Percentiles rank a stretch among this genome's conserved stretches.
phyloP scores from a whole-genome alignment of 1,140 invertebrate species.

The Drosophila varians region DNA sequence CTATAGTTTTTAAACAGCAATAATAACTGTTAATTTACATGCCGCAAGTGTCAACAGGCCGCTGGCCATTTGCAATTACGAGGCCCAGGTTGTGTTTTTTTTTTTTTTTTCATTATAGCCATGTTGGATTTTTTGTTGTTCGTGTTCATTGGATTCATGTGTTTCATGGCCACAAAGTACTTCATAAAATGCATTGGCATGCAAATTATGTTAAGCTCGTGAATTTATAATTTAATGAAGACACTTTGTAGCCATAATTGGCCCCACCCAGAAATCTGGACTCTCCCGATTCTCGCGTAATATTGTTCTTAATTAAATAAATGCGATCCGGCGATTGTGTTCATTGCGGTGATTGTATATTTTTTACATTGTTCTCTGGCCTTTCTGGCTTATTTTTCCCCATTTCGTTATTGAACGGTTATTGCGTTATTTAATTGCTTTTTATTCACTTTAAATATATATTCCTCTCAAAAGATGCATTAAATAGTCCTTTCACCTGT shows the following conservation, averaged over 20 bases:
- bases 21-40: slow-evolving; percentile 78
- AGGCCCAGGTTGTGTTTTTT: slow-evolving; percentile 11
- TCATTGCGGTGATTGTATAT: slow-evolving; percentile 53
- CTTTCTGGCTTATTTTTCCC: slow-evolving; percentile 7
- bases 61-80: slow-evolving; percentile 71
- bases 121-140: slow-evolving; percentile 6
- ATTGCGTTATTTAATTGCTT: slow-evolving; percentile 47
- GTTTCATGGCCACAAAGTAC: slow-evolving; percentile 74
- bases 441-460: slow-evolving; percentile 54
- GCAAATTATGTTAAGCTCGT: slow-evolving; percentile 80
- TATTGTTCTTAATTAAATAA: slow-evolving; percentile 81
- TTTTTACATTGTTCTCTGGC: slow-evolving; percentile 43
- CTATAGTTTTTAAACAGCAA: slow-evolving; percentile 50
- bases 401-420: slow-evolving; percentile 7
- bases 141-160: slow-evolving; percentile 30
- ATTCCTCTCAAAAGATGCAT: slow-evolving; percentile 12
- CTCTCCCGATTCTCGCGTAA: slow-evolving; percentile 50
- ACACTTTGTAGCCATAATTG: slow-evolving; percentile 81
- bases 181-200: slow-evolving; percentile 76
- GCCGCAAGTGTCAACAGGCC: slow-evolving; percentile 75
- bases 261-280: slow-evolving; percentile 13
- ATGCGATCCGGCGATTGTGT: slow-evolving; percentile 67
- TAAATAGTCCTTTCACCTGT: slow-evolving; percentile 7
- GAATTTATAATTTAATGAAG: slow-evolving; percentile 82
- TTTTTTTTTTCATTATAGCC: slow-evolving; percentile 25